Evolutionary conservation across 1,140 invertebrate genomes (phyloP).

Genomic region (Drosophila truncata): DNA sequence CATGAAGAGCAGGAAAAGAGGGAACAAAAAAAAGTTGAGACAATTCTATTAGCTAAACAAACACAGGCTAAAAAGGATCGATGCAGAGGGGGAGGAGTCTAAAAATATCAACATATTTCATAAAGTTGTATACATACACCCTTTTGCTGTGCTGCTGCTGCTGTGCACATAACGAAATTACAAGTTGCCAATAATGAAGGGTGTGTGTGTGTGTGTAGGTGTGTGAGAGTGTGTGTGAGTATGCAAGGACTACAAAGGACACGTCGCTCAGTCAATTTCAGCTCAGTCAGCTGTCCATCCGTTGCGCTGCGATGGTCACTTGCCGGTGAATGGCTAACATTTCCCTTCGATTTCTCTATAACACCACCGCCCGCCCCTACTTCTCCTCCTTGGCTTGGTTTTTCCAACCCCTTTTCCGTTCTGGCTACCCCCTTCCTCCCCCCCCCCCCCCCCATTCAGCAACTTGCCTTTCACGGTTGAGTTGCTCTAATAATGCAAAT

Average conservation of each 20-base stretch:
- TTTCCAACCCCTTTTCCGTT: not conserved
- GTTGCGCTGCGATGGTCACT: constrained; percentile 36
- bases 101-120: constrained; percentile 70
- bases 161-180: constrained; percentile 72
- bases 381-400: not conserved
- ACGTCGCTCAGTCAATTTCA: constrained; percentile 44
- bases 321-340: constrained; percentile 8
- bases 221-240: not conserved
- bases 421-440: no score
- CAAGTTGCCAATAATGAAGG: constrained; percentile 77
- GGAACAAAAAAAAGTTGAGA: constrained; percentile 50
- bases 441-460: no score
- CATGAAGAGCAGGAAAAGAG: not conserved
- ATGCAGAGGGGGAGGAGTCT: constrained; percentile 41
- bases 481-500: constrained; percentile 75
- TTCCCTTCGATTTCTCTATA: constrained; percentile 1
- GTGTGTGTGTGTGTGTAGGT: not conserved
- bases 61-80: constrained; percentile 45
- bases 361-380: not conserved
- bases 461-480: constrained; percentile 65
- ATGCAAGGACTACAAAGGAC: constrained; percentile 54
- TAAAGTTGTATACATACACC: constrained; percentile 20
- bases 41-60: constrained; percentile 80
- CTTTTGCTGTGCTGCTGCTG: constrained; percentile 31
- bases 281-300: constrained; percentile 43